phyloP scores from a whole-genome alignment of 2,113 vertebrate genomes.

The Aphelocoma coerulescens region DNA sequence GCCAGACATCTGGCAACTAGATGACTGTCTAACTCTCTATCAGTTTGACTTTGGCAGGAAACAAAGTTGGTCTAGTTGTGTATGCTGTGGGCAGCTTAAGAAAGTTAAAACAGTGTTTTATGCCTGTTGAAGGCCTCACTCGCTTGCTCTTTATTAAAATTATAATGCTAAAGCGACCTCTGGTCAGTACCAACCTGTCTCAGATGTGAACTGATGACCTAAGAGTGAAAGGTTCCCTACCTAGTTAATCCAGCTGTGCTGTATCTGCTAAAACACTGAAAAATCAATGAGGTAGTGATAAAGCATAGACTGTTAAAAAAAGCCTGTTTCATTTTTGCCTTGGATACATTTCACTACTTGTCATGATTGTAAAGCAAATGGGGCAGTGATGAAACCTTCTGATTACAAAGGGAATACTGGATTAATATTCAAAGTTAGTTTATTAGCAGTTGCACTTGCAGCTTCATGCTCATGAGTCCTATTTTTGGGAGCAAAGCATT shows the following conservation, averaged over 20 bases:
- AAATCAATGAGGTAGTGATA: constrained; percentile 18
- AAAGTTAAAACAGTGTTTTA: constrained; percentile 20
- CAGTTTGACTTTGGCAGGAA: constrained; percentile 64
- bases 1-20: constrained; percentile 79
- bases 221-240: constrained; percentile 29
- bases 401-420: neutral
- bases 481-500: neutral
- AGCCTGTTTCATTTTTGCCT: neutral
- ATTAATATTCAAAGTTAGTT: neutral
- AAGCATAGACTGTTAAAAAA: neutral
- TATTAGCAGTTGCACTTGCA: neutral
- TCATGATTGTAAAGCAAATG: neutral
- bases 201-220: neutral
- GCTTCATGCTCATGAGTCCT: neutral
- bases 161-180: constrained; percentile 11
- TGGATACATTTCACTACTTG: neutral
- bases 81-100: constrained; percentile 32
- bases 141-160: constrained; percentile 36
- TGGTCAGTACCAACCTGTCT: constrained; percentile 10
- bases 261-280: constrained; percentile 23
- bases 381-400: neutral
- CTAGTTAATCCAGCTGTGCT: constrained; percentile 33
- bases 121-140: neutral
- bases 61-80: constrained; percentile 60
- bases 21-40: constrained; percentile 68